These are phyloP conservation scores for Reinhardtius hippoglossoides DNA, from an alignment of 2,113 vertebrate species.

Conservation along the genomic window DNA sequence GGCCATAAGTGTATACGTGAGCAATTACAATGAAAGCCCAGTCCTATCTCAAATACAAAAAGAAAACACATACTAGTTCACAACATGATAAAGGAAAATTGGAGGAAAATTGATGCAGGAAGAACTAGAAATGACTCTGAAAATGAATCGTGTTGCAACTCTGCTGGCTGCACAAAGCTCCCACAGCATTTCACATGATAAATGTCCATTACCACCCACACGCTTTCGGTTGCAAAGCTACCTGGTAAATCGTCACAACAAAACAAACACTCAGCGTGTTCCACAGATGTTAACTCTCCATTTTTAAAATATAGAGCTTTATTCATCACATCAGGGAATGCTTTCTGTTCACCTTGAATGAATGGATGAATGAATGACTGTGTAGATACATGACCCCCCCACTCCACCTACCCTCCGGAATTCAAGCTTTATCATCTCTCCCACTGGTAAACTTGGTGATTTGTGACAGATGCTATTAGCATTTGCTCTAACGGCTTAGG, in stretches of 20 bases:
- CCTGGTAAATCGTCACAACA: not conserved
- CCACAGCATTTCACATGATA: conserved; percentile 13
- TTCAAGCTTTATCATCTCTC: conserved; percentile 19
- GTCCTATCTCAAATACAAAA: not conserved
- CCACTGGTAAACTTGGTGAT: conserved; percentile 43
- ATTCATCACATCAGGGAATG: no score
- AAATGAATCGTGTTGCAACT: not conserved
- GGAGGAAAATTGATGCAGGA: not conserved
- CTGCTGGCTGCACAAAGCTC: conserved; percentile 8
- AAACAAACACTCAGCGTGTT: not conserved
- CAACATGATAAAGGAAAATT: not conserved
- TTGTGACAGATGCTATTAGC: conserved; percentile 67
- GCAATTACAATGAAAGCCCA: not conserved
- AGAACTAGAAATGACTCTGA: not conserved
- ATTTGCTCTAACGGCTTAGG: conserved; percentile 25
- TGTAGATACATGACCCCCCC: no score
- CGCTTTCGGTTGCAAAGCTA: conserved; percentile 47
- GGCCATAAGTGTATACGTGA: not conserved
- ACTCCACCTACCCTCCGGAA: conserved; percentile 8
- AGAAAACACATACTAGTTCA: not conserved
- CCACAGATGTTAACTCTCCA: not conserved
- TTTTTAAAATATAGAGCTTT: not conserved
- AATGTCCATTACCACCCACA: conserved; percentile 47
- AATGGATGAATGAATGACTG: not conserved
- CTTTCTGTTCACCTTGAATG: not conserved